Conservation (phyloP, 2,113 vertebrate genomes). For the Lagopus leucura region DNA sequence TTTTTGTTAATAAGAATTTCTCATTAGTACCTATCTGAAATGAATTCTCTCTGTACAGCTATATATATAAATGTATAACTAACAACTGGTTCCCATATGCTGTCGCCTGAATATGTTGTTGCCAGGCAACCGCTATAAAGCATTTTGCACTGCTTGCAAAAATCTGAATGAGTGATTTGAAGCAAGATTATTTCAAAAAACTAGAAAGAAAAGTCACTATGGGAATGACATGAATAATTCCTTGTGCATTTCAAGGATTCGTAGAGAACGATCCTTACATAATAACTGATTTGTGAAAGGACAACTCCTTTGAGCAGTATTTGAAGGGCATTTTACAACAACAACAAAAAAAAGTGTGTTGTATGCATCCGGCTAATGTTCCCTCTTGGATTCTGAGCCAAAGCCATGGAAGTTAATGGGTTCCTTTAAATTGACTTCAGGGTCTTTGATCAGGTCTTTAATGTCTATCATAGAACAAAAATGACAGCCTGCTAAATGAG, state of each 20-base stretch:
- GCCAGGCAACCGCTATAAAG: constrained; percentile 63
- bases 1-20: not conserved
- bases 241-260: constrained; percentile 36
- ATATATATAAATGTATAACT: constrained; percentile 1
- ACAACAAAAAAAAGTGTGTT: constrained; percentile 49
- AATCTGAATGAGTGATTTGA: constrained; percentile 62
- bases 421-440: not conserved
- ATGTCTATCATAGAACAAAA: not conserved
- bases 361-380: not conserved
- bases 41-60: not conserved
- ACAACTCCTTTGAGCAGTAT: constrained; percentile 1
- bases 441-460: not conserved
- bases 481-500: not conserved
- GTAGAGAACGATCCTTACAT: not conserved
- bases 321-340: constrained; percentile 39
- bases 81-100: constrained; percentile 56
- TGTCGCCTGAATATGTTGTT: constrained; percentile 60
- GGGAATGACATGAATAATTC: constrained; percentile 55
- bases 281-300: not conserved
- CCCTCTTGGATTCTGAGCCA: not conserved
- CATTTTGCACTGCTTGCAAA: constrained; percentile 67
- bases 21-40: not conserved
- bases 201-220: constrained; percentile 34
- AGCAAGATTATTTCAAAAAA: constrained; percentile 48
- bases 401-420: constrained; percentile 1